Base-by-base conservation (phyloP, 2,113 vertebrate genomes). In the Dicerorhinus sumatrensis region DNA sequence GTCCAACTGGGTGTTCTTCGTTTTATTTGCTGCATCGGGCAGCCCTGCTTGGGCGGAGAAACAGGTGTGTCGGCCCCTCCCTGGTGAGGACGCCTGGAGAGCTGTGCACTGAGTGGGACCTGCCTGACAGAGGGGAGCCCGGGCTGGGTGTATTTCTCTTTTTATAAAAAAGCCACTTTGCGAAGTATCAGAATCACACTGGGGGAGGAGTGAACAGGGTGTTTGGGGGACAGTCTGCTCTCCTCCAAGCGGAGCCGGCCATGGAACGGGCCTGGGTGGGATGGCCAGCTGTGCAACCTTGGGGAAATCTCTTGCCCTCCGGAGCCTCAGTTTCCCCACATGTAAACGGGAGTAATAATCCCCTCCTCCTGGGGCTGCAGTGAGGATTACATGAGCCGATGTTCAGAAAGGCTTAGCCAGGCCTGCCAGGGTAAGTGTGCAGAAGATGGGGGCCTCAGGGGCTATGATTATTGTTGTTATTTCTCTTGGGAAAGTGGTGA, bases 61-160 rank as follows among this genome's bases (percentile, higher is more conserved):
- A 23, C 17, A 1, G 79, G 39, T 51, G n/a, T 21, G 18, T 33
- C 3, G 5, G 76, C 2, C 12, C 31, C 6, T 21, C 10, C 16
- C 65, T 13, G 72, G 39, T 2, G 39, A 80, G 7, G 88, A 62
- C 17, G 1, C 46, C 27, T 0, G 27, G 80, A 23, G 60, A n/a
- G 5, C 27, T 8, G 0, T 0, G 6, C 60, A 1, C 21, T 2
- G 46, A 23, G 42, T 8, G 70, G 36, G 25, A 0, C 79, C 27
- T 0, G 0, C 42, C 72, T 18, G 31, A 1, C 2, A 23, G n/a
- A 17, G 18, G 1, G 2, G 21, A 17, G 42, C 46, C 7, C 17
- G 31, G 36, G 25, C n/a, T 65, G 17, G 51, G 39, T 21, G 13
- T 9, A 36, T 33, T 86, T 84, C 58, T 51, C 54, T 63, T 65